Evolutionary conservation across 2,113 vertebrate genomes (phyloP).

Genomic region (Elephas maximus): DNA sequence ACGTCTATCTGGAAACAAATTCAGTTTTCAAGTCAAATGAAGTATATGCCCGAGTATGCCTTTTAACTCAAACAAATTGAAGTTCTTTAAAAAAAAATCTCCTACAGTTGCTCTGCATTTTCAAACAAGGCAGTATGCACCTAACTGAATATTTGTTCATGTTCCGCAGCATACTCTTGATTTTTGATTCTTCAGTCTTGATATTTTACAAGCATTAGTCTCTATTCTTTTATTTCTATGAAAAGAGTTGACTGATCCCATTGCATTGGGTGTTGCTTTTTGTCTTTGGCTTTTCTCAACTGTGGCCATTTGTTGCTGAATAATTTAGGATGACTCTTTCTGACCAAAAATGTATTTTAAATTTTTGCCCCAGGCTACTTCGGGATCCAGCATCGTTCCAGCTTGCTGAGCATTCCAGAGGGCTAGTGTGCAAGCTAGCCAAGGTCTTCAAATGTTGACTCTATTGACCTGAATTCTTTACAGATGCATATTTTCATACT

Average conservation of each 20-base stretch:
- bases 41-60: slow-evolving; percentile 18
- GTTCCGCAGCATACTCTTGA: not conserved
- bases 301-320: not conserved
- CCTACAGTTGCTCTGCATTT: not conserved
- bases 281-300: not conserved
- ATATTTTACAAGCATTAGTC: not conserved
- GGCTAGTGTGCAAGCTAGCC: not conserved
- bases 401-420: slow-evolving; percentile 48
- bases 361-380: not conserved
- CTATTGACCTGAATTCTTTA: slow-evolving; percentile 54
- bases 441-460: slow-evolving; percentile 54
- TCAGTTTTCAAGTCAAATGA: slow-evolving; percentile 50
- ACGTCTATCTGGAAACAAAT: slow-evolving; percentile 17
- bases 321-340: not conserved
- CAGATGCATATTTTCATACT: slow-evolving; percentile 51
- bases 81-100: not conserved
- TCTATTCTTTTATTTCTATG: not conserved
- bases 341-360: not conserved
- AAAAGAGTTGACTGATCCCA: not conserved
- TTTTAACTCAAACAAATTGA: slow-evolving; percentile 51
- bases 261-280: not conserved
- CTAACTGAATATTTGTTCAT: slow-evolving; percentile 20
- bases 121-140: not conserved
- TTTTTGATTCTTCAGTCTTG: slow-evolving; percentile 59
- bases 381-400: not conserved